Evolutionary conservation across 2,113 vertebrate species (phyloP).

Genomic region (Tenrec ecaudatus): DNA sequence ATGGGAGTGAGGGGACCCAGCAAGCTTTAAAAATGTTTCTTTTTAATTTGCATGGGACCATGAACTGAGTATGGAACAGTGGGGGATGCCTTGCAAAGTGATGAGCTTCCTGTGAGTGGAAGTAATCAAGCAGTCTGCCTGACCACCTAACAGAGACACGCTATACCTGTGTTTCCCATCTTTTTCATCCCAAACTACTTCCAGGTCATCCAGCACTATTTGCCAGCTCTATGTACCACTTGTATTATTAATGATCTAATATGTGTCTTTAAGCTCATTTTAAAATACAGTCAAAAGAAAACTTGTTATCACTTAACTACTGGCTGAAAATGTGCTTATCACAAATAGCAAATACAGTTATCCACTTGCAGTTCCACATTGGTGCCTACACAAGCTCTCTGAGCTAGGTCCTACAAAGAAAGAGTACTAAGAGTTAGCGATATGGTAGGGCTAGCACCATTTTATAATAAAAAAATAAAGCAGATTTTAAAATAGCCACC

Average conservation of each 20-base stretch:
- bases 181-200: background rate
- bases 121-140: background rate
- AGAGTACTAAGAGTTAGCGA: background rate
- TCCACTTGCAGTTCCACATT: background rate
- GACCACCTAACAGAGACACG: background rate
- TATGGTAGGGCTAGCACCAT: background rate
- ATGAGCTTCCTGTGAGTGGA: background rate
- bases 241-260: background rate
- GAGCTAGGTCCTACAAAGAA: background rate
- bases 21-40: too few species aligned
- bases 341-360: background rate
- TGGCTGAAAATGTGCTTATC: background rate
- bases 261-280: background rate
- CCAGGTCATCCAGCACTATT: background rate
- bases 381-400: background rate
- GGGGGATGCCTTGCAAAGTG: too few species aligned
- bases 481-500: background rate
- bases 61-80: background rate
- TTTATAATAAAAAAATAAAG: slow-evolving; percentile 10
- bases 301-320: background rate
- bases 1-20: background rate
- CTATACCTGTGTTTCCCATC: background rate
- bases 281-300: background rate
- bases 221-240: background rate
- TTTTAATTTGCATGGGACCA: background rate